Base-by-base conservation (phyloP, 2,797 vertebrate species). In the Myripristis jacobus region DNA sequence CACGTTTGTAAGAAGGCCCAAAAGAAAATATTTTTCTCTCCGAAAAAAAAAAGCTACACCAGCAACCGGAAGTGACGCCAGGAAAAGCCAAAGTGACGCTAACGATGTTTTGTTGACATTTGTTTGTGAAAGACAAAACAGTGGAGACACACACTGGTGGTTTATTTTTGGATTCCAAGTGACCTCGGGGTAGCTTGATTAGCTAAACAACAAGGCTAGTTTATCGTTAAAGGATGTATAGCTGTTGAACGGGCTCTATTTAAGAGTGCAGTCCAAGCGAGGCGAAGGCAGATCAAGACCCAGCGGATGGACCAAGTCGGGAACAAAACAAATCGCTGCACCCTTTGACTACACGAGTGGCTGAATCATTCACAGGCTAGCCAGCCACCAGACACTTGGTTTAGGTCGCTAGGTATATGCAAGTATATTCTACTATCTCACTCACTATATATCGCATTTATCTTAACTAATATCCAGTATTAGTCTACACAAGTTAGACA, bases 71-170 rank as follows among this genome's bases (percentile, higher is more conserved):
- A 82, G 64, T 93, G 66, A 88, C 86, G 81, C 0, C 0, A 0
- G 0, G 0, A 0, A 16, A 56, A 60, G 5, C 10, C 22, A 62
- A 82, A 60, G 66, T 91, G 86, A 91, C 88, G 89, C 43, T 21
- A 71, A 47, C 54, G 29, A 38, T 52, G 89, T 89, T 93, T 92
- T 94, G 93, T 94, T 95, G 93, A 94, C 93, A 94, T 94, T 91
- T 84, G 62, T 92, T 93, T 83, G 87, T 80, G 89, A 85, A 91
- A 91, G 89, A 90, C 89, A 91, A 91, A 92, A 91, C 90, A 90
- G 70, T 87, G 78, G 57, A 79, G 70, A 60, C 61, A 38, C 76
- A 71, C 63, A 50, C 76, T 8, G 59, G 75, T 64, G 74, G 80
- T 84, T 77, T 88, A 70, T 87, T 87, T 84, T 72, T 75, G 79